phyloP scores from a whole-genome alignment of 2,888 invertebrate genomes.

The Phania funesta region DNA sequence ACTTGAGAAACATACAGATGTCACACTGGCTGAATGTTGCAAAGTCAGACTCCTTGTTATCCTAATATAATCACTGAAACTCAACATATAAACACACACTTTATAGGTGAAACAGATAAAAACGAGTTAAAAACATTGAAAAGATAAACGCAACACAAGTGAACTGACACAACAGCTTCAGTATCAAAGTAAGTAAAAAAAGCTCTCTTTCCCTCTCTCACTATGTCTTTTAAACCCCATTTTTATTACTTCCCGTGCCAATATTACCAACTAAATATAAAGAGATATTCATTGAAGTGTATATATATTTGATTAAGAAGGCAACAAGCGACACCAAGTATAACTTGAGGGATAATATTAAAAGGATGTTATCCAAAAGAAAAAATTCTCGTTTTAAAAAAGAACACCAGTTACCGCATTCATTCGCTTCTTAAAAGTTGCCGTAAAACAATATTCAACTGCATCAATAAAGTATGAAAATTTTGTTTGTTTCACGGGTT shows the following conservation, averaged over 20 bases:
- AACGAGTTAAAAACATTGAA: slow-evolving; percentile 1
- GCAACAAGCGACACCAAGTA: slow-evolving; percentile 40
- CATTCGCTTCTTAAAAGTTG: slow-evolving; percentile 36
- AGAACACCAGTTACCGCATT: slow-evolving; percentile 32
- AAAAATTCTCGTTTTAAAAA: not conserved
- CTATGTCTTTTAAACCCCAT: not conserved
- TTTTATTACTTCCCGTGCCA: slow-evolving; percentile 23
- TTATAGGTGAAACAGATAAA: slow-evolving; percentile 9
- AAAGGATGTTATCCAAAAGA: slow-evolving; percentile 20
- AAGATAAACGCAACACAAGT: slow-evolving; percentile 38
- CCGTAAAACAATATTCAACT: slow-evolving; percentile 12
- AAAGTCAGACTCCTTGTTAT: slow-evolving; percentile 49
- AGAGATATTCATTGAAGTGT: slow-evolving; percentile 64
- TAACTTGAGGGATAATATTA: slow-evolving; percentile 41
- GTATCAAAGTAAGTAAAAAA: slow-evolving; percentile 25
- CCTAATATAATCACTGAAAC: slow-evolving; percentile 61
- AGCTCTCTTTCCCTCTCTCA: not conserved
- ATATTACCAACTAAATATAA: slow-evolving; percentile 39
- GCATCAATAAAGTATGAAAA: slow-evolving; percentile 33
- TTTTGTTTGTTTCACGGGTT: slow-evolving; percentile 50
- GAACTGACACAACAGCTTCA: slow-evolving; percentile 20
- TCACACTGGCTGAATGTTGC: slow-evolving; percentile 22
- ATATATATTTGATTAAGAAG: slow-evolving; percentile 61
- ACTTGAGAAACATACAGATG: slow-evolving; percentile 54
- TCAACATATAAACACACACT: slow-evolving; percentile 15